Base-by-base conservation (phyloP, 2,797 vertebrate genomes). In the Hippopotamyrus pictus region DNA sequence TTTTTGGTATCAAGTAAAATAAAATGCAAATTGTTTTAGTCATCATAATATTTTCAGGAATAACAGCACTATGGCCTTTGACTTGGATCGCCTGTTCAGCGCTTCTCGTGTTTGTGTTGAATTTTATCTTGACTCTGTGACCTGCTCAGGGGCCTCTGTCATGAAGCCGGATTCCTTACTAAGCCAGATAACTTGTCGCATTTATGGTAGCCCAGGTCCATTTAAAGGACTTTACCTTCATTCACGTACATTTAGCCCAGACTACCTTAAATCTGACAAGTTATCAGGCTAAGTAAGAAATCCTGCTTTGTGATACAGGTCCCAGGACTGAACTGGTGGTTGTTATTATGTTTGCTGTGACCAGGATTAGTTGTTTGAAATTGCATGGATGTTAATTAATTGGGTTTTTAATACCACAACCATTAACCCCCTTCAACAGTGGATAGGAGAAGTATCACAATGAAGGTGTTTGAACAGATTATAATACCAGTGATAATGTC, bases 1-100 rank as follows among this genome's bases (percentile, higher is more conserved):
- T 12, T 84, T 48, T 84, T 29, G 22, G 41, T 59, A 59, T 7
- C 76, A 17, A 29, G 12, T 19, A 6, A 59, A 89, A 89, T 89
- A 41, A 90, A 90, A 57, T 46, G 54, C 19, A 87, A 65, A 62
- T 62, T n/a, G 41, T 57, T 86, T 57, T 54, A 29, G 84, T 9
- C 29, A 9, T 87, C 19, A n/a, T 59, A 8, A 46, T 87, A 59
- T 37, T 59, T 25, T 25, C 33, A 3, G 86, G 54, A 59, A 29
- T 69, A 29, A 69, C 19, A 57, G 51, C 17, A 87, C 11, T 87
- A 5, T 53, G 2, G 14, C 25, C 25, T 37, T 44, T 5, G 22
- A 51, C 51, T 22, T 57, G 29, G 25, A 22, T 33, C 2, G 51
- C 48, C 50, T 33, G 14, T 7, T 69, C 62, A 33, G 11, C 9